Conservation (phyloP, 2,888 invertebrate genomes). For the Bellardia pandia region DNA sequence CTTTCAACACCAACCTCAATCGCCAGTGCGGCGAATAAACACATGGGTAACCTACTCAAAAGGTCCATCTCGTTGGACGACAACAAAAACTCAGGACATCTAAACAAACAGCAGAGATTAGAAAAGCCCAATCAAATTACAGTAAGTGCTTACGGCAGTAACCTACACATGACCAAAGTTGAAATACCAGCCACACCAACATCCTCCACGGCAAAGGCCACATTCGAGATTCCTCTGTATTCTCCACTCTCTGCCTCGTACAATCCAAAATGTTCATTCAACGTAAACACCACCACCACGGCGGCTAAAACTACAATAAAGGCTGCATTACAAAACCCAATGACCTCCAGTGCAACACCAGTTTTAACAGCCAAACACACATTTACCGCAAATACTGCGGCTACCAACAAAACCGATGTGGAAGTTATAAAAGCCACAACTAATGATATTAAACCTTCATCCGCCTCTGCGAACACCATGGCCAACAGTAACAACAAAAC, state of each 20-base stretch:
- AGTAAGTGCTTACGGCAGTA: slow-evolving; percentile 66
- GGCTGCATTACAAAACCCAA: slow-evolving; percentile 78
- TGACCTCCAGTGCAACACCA: slow-evolving; percentile 78
- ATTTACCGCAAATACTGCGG: slow-evolving; percentile 71
- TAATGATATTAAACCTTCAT: slow-evolving; percentile 45
- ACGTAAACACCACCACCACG: slow-evolving; percentile 56
- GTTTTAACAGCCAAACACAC: slow-evolving; percentile 48
- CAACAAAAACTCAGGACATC: slow-evolving; percentile 70
- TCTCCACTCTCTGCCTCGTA: slow-evolving; percentile 77
- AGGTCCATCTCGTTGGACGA: slow-evolving; percentile 82
- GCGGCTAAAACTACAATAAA: slow-evolving; percentile 52
- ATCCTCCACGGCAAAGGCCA: slow-evolving; percentile 66
- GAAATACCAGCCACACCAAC: slow-evolving; percentile 69
- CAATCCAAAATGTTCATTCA: slow-evolving; percentile 74
- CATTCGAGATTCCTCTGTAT: slow-evolving; percentile 77
- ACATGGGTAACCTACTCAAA: slow-evolving; percentile 77
- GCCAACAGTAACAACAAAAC: slow-evolving; percentile 45
- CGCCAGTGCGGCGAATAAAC: slow-evolving; percentile 82
- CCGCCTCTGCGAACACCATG: slow-evolving; percentile 64
- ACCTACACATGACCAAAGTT: slow-evolving; percentile 65
- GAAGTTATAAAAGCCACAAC: slow-evolving; percentile 46
- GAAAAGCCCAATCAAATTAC: slow-evolving; percentile 74
- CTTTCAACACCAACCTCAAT: slow-evolving; percentile 80
- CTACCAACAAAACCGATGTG: slow-evolving; percentile 59
- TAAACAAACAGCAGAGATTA: slow-evolving; percentile 77